phyloP scores from a whole-genome alignment of 35 echinoderm and acorn worm genomes.

The Anneissia japonica region DNA sequence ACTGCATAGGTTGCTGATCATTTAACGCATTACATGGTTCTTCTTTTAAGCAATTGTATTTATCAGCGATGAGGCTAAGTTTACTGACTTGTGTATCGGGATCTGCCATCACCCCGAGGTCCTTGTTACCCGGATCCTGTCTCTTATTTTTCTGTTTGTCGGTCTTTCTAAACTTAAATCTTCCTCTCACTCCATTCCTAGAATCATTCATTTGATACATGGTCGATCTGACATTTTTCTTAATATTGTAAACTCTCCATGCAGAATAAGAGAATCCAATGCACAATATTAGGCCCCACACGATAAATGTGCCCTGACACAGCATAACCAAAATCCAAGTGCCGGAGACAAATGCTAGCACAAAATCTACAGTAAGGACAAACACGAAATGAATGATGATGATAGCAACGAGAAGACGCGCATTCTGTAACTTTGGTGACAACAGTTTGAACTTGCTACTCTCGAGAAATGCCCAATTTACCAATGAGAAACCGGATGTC shows the following conservation, averaged over 20 bases:
- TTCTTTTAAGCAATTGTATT: background rate
- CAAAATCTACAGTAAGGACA: background rate
- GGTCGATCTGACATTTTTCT: background rate
- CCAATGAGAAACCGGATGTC: background rate
- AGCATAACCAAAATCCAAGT: background rate
- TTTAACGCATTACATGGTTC: background rate
- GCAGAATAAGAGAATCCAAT: background rate
- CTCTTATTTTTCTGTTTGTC: background rate
- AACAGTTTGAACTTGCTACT: background rate
- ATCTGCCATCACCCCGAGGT: background rate
- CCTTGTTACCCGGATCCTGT: background rate
- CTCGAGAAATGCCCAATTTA: background rate
- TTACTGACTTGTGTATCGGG: background rate
- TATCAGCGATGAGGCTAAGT: background rate
- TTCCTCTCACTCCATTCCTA: background rate
- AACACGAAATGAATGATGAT: background rate
- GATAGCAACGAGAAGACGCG: background rate
- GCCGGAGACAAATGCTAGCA: background rate
- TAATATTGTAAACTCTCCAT: background rate
- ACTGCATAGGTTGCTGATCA: too few relatives aligned
- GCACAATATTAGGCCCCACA: background rate
- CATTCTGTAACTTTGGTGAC: background rate
- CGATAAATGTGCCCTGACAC: background rate
- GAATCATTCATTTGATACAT: background rate
- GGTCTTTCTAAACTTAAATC: background rate